phyloP scores from a whole-genome alignment of 2,797 vertebrate genomes.

The Sylvia borin region DNA sequence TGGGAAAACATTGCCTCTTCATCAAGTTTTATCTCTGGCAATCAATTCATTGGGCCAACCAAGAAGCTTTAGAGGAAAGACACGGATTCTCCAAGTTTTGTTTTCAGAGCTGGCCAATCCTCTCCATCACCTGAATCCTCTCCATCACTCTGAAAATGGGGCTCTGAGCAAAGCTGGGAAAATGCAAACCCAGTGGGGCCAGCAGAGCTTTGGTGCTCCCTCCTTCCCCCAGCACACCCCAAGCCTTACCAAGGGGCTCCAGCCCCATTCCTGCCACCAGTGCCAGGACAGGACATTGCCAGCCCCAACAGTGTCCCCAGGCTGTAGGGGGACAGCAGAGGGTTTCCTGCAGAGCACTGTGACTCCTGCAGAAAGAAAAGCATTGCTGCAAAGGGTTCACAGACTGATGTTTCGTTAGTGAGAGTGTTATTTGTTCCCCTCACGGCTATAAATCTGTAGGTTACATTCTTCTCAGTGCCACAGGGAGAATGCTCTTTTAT shows the following conservation, averaged over 20 bases:
- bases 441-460: not conserved
- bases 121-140: not conserved
- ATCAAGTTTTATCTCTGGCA: conserved; percentile 28
- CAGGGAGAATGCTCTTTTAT: not conserved
- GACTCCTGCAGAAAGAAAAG: not conserved
- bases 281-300: not conserved
- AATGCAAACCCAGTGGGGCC: not conserved
- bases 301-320: fast-evolving
- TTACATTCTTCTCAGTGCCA: not conserved
- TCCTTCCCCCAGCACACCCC: not conserved
- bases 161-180: not conserved
- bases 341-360: not conserved
- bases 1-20: conserved; percentile 45
- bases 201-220: not conserved
- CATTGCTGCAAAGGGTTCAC: not conserved
- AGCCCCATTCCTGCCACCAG: not conserved
- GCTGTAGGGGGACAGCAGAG: not conserved
- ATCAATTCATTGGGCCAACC: conserved; percentile 21
- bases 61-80: not conserved
- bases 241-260: not conserved
- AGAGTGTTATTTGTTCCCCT: not conserved
- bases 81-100: not conserved
- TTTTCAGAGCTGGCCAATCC: not conserved
- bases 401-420: not conserved
- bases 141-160: fast-evolving